These are phyloP conservation scores for Montipora efflorescens DNA, from an alignment of 64 coral and sea anemone genomes.

Conservation along the genomic window DNA sequence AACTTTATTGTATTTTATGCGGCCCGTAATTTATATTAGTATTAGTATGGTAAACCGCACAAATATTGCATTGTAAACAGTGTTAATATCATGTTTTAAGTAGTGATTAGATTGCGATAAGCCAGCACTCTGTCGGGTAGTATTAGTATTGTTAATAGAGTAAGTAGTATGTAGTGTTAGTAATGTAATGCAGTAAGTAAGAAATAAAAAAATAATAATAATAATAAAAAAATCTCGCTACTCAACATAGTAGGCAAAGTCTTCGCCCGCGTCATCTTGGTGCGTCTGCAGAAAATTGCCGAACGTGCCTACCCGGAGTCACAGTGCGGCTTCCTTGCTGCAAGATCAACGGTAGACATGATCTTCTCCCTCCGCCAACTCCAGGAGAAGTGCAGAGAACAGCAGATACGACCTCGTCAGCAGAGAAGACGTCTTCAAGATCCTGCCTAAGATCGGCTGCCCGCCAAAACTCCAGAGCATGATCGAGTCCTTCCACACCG, in stretches of 20 bases:
- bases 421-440: slow-evolving; percentile 2
- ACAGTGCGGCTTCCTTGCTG: background rate
- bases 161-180: too few species aligned
- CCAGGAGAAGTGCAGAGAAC: background rate
- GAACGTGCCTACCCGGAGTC: slow-evolving; percentile 23
- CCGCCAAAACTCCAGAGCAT: background rate
- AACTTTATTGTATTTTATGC: too few species aligned
- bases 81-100: too few species aligned
- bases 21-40: too few species aligned
- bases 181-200: background rate
- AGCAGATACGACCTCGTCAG: slow-evolving; percentile 18
- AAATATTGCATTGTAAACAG: too few species aligned
- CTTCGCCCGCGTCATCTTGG: background rate
- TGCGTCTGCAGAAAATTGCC: background rate
- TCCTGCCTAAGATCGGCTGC: slow-evolving; percentile 6
- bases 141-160: too few species aligned
- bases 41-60: too few species aligned
- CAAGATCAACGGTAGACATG: background rate
- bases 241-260: background rate
- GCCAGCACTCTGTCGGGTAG: too few species aligned
- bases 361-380: too few species aligned
- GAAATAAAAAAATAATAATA: background rate
- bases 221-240: too few species aligned
- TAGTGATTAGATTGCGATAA: too few species aligned
- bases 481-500: background rate